Conservation (phyloP, 1,140 invertebrate species). For the Gryllus bimaculatus region DNA sequence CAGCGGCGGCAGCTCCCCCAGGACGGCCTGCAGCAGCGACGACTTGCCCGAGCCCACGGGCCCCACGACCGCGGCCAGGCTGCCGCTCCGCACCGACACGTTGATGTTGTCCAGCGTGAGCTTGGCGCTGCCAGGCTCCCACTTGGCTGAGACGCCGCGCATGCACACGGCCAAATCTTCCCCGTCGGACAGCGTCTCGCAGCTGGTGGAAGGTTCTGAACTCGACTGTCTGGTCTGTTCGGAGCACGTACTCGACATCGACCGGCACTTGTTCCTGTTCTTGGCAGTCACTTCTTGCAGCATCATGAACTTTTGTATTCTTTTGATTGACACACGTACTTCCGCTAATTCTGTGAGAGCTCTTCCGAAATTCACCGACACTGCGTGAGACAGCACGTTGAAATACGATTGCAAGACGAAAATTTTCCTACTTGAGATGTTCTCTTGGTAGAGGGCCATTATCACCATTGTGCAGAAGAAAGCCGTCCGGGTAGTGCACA, state of each 20-base stretch:
- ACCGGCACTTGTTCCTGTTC: background rate
- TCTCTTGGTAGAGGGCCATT: slow-evolving; percentile 53
- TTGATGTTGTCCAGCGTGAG: background rate
- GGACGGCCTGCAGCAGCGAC: slow-evolving; percentile 69
- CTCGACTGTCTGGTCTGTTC: background rate
- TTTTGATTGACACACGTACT: slow-evolving; percentile 34
- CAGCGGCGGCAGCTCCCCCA: slow-evolving; percentile 64
- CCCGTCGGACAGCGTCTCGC: background rate
- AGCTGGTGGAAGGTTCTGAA: background rate
- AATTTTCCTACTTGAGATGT: slow-evolving; percentile 52
- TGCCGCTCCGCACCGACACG: background rate
- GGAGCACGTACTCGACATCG: background rate
- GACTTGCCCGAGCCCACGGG: background rate
- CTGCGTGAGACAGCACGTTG: slow-evolving; percentile 49
- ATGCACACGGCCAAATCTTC: background rate
- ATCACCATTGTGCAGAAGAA: slow-evolving; percentile 62
- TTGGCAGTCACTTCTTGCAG: background rate
- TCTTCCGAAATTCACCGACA: slow-evolving; percentile 59
- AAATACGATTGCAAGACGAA: slow-evolving; percentile 57
- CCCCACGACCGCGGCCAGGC: background rate
- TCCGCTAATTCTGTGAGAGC: slow-evolving; percentile 54
- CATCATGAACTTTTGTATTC: background rate
- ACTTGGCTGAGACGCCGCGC: background rate
- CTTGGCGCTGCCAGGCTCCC: slow-evolving; percentile 22
- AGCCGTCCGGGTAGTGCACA: slow-evolving; percentile 60